Evolutionary conservation across 2,113 vertebrate species (phyloP).

Genomic region (Pluvialis apricaria): DNA sequence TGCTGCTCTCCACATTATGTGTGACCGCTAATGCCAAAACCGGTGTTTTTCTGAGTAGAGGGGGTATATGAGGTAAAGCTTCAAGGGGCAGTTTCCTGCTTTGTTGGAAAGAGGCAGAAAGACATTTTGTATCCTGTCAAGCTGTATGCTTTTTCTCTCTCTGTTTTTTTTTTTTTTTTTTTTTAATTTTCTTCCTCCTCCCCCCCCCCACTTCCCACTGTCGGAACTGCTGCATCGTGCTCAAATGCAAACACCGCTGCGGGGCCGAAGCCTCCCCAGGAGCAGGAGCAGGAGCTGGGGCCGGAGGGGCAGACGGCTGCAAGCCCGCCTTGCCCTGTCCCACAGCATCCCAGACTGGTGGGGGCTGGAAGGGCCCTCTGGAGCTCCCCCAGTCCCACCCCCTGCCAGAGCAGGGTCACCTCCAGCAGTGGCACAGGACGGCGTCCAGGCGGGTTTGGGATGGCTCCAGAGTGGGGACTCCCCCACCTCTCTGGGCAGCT

Average conservation of each 20-base stretch:
- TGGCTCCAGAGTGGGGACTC: no score
- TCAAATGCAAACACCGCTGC: neutral
- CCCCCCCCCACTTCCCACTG: neutral
- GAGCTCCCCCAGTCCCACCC: no score
- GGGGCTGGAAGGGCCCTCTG: no score
- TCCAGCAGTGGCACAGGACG: no score
- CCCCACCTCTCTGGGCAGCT: no score
- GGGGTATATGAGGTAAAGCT: neutral
- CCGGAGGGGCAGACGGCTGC: neutral
- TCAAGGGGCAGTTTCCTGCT: neutral
- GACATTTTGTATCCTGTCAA: conserved; percentile 13
- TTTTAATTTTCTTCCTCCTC: no score
- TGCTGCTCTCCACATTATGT: neutral
- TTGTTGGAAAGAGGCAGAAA: neutral
- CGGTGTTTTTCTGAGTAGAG: neutral
- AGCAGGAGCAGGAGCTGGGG: neutral
- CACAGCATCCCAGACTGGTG: no score
- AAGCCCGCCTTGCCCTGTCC: neutral
- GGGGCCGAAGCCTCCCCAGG: neutral
- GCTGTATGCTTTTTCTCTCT: neutral
- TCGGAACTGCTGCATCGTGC: neutral
- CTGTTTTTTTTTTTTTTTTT: neutral
- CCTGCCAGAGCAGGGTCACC: no score
- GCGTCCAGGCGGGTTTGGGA: no score
- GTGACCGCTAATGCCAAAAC: neutral